Base-by-base conservation (phyloP, 1,140 invertebrate genomes). In the Drosophila ohnishii region DNA sequence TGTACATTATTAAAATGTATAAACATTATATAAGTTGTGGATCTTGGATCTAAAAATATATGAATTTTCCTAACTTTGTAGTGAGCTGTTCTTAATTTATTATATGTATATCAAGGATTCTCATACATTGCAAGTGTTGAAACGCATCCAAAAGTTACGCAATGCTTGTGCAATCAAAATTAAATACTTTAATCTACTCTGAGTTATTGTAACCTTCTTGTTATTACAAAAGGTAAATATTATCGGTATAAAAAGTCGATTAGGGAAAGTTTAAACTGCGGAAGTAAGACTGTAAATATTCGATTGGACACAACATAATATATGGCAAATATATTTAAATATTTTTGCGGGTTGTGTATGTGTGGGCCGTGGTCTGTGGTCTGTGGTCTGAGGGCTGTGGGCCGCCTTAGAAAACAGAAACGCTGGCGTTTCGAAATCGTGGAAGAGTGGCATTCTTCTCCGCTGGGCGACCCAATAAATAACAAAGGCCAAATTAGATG, bases 391-490 rank as follows among this genome's bases (percentile, higher is more conserved):
- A 8, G 44, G 44, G 8, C 28, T 50, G 51, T 25, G 59, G 63
- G 25, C 25, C 16, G 64, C 35, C 63, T 56, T 67, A 78, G 73
- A 59, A 75, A 79, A 56, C 51, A n/a, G 34, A 48, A 63, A 55
- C 42, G 16, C 6, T 16, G 5, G 25, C 56, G 11, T 32, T 48
- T 69, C 50, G 64, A 66, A 58, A 83, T 82, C 80, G 65, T 76
- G 84, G 69, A 87, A 82, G 78, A 87, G 78, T 76, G 69, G 40
- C 75, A 87, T 86, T 86, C 83, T 86, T 74, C 78, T 60, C 28
- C n/a, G 44, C 28, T 51, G 62, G 62, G 65, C 59, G 75, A 82
- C 78, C 83, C 65, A 85, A 86, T 85, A 87, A 59, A 65, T 47
- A 78, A 48, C 72, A 80, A 66, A 64, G 69, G 80, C 78, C 80